Evolutionary conservation across 2,888 invertebrate species (phyloP), one percentile per base, ranked within the genome.

Genomic region (Clusia tigrina): DNA sequence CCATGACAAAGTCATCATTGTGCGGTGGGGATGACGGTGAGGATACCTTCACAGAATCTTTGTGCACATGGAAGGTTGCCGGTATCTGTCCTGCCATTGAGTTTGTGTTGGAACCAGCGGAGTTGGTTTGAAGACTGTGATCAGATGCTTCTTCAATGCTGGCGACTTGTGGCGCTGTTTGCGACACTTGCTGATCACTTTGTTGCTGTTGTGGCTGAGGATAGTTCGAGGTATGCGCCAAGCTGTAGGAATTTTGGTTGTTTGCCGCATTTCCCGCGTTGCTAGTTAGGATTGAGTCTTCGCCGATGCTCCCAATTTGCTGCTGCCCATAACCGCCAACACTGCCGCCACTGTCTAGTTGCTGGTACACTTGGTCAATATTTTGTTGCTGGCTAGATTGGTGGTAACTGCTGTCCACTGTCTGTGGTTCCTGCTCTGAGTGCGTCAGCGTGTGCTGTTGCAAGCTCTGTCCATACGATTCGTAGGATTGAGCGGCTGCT

Each of bases 1-100:
- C 73, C 78, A 82, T 72, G 0, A 81, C 79, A 51, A 80, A 82
- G 48, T 82, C 79, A 65, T 81, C 78, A 24, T 78, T 77, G 12
- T 74, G 73, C 0, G 78, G 71, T 2, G 78, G 68, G 12, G 79
- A 73, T 0, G 82, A 75, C 10, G 82, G 77, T 2, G 82, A 80
- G 1, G 78, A 77, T n/a, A 82, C 71, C 64, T 78, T 72, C 1
- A 82, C 81, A 0, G 79, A 76, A 25, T 81, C 73, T 51, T 81
- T 79, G 57, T 79, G 69, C 9, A 80, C 76, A 56, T 79, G 78
- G 52, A 79, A 76, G 1, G 69, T 67, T 0, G 68, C 61, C 1
- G 70, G 65, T 46, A 55, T 3, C 5, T 6, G 3, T 5, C 59
- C 38, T 5, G 63, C 23, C 22, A 65, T 63, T 0, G 60, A 56